Evolutionary conservation across 1,140 invertebrate genomes (phyloP).

Genomic region (Macrobrachium nipponense): DNA sequence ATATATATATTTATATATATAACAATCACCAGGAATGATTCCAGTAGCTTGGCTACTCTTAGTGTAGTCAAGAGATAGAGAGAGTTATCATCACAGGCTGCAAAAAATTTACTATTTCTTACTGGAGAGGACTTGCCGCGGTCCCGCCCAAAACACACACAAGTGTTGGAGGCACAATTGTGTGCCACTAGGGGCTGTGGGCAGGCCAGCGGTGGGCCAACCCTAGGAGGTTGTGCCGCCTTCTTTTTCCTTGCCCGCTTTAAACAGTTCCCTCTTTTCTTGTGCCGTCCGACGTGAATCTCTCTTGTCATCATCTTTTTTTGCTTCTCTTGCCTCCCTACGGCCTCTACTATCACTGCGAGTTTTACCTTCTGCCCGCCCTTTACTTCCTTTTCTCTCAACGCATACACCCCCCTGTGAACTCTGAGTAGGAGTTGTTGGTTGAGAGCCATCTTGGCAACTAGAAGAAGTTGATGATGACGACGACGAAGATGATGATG

Average conservation of each 20-base stretch:
- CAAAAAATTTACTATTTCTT: conserved; percentile 42
- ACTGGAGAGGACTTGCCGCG: conserved; percentile 46
- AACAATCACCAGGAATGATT: conserved; percentile 55
- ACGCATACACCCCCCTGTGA: conserved; percentile 10
- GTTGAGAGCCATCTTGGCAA: conserved; percentile 28
- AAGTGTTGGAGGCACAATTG: conserved; percentile 54
- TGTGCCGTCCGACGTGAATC: conserved; percentile 59
- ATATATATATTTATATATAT: too few species aligned
- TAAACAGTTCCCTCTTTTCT: conserved; percentile 63
- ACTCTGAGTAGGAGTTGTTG: conserved; percentile 26
- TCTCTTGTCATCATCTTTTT: conserved; percentile 47
- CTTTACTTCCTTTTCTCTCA: conserved; percentile 54
- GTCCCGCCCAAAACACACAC: conserved; percentile 57
- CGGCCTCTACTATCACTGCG: conserved; percentile 56
- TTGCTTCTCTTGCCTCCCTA: conserved; percentile 50
- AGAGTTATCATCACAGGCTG: conserved; percentile 52
- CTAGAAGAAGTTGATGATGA: background rate
- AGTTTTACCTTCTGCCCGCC: conserved; percentile 31
- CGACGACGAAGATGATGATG: conserved; percentile 20
- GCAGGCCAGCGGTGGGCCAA: conserved; percentile 50
- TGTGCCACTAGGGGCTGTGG: conserved; percentile 47
- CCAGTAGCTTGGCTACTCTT: conserved; percentile 56
- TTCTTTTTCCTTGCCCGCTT: conserved; percentile 59
- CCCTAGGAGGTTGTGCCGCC: conserved; percentile 48
- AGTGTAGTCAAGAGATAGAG: conserved; percentile 41